Conservation (phyloP, 2,113 vertebrate species). For the Dipodomys ordii region DNA sequence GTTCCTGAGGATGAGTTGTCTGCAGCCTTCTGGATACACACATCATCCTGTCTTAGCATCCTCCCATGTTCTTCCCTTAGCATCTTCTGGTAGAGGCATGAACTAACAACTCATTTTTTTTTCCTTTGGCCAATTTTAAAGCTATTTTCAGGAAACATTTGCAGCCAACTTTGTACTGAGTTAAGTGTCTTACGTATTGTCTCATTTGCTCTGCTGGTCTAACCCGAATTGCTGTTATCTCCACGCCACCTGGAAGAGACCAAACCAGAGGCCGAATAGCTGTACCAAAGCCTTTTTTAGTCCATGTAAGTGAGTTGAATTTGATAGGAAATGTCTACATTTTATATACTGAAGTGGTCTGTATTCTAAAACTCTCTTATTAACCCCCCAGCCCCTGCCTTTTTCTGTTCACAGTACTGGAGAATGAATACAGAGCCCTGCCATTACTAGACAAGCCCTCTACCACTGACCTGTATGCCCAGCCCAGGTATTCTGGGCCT, state of each 20-base stretch:
- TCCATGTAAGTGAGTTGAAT: not conserved
- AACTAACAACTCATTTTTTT: not conserved
- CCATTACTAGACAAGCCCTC: not conserved
- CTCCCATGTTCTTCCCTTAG: not conserved
- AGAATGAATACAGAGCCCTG: not conserved
- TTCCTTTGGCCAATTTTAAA: not conserved
- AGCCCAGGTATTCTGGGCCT: not conserved
- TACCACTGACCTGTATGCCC: not conserved
- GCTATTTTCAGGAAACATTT: not conserved
- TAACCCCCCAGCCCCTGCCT: not conserved
- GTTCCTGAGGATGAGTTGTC: not conserved
- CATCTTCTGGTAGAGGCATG: not conserved
- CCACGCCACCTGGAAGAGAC: not conserved
- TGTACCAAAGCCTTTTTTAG: not conserved
- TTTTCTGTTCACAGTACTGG: not conserved
- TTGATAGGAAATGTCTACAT: not conserved
- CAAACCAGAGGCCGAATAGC: too few relatives aligned
- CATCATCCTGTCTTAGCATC: not conserved
- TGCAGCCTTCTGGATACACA: not conserved
- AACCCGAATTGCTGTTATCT: accelerated
- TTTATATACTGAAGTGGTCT: not conserved
- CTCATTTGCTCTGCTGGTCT: not conserved
- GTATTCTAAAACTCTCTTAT: not conserved
- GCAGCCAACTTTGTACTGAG: not conserved
- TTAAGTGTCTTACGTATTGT: not conserved